Evolutionary conservation across 2,797 vertebrate genomes (phyloP).

Genomic region (Galago senegalensis): DNA sequence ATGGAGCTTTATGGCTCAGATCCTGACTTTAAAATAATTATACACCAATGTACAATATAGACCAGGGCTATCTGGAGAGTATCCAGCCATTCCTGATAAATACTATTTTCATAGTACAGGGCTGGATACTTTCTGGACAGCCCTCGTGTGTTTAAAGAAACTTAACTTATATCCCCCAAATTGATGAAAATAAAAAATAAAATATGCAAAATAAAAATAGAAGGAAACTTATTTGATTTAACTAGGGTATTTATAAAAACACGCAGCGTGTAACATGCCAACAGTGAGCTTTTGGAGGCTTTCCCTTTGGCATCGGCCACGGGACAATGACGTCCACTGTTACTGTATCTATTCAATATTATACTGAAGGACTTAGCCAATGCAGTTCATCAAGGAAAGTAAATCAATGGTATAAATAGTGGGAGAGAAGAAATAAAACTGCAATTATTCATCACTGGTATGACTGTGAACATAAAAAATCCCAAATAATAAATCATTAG

Average conservation of each 20-base stretch:
- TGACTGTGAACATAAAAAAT: background rate
- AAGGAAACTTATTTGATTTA: background rate
- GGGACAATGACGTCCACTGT: background rate
- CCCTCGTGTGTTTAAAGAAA: background rate
- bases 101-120: too few relatives aligned
- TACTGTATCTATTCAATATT: background rate
- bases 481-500: background rate
- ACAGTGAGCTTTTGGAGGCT: background rate
- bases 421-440: slow-evolving; percentile 2
- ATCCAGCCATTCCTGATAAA: too few relatives aligned
- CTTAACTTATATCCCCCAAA: background rate
- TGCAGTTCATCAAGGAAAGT: background rate
- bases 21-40: background rate
- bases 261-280: background rate
- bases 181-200: background rate
- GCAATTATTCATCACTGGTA: background rate
- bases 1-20: background rate
- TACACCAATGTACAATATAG: background rate
- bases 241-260: background rate
- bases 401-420: background rate
- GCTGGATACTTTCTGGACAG: too few relatives aligned
- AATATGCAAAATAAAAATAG: slow-evolving; percentile 35
- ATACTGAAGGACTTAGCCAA: background rate
- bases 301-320: background rate
- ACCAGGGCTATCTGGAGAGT: too few relatives aligned